phyloP scores from a whole-genome alignment of 2,797 vertebrate genomes.

The Australoheros facetus region DNA sequence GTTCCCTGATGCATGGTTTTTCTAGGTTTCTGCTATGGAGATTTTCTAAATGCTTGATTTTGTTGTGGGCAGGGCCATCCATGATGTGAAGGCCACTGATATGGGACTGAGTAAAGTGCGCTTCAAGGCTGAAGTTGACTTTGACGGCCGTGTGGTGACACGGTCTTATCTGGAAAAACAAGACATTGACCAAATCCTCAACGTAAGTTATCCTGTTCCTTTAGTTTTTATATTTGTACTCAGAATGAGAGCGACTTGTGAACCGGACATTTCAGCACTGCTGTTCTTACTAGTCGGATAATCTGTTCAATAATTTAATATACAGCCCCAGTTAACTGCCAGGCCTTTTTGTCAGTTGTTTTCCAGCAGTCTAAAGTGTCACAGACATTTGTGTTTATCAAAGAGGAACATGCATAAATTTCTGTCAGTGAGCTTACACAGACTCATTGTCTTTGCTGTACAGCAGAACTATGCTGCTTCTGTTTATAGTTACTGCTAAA shows the following conservation, averaged over 20 bases:
- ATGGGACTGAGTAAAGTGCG: constrained; percentile 96
- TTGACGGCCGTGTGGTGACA: constrained; percentile 96
- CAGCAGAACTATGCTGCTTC: too few relatives aligned
- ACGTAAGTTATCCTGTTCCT: constrained; percentile 76
- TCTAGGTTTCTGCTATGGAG: background rate
- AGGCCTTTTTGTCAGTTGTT: too few relatives aligned
- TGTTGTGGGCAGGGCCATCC: constrained; percentile 88
- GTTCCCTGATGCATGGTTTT: background rate
- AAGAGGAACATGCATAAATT: too few relatives aligned
- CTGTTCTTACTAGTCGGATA: background rate
- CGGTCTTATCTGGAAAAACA: constrained; percentile 98
- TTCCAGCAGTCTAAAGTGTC: too few relatives aligned
- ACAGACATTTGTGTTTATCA: too few relatives aligned
- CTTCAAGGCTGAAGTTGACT: constrained; percentile 99
- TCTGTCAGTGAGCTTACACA: too few relatives aligned
- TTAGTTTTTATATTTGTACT: background rate
- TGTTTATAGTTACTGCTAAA: too few relatives aligned
- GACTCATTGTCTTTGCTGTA: too few relatives aligned
- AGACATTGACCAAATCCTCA: constrained; percentile 95
- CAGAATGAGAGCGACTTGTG: background rate
- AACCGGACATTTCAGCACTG: background rate
- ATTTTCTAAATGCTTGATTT: background rate
- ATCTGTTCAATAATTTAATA: background rate
- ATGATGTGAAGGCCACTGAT: constrained; percentile 98
- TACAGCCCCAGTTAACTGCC: too few relatives aligned